Base-by-base conservation (phyloP, 53 echinoderm and acorn worm species). In the Zoroaster sp. region DNA sequence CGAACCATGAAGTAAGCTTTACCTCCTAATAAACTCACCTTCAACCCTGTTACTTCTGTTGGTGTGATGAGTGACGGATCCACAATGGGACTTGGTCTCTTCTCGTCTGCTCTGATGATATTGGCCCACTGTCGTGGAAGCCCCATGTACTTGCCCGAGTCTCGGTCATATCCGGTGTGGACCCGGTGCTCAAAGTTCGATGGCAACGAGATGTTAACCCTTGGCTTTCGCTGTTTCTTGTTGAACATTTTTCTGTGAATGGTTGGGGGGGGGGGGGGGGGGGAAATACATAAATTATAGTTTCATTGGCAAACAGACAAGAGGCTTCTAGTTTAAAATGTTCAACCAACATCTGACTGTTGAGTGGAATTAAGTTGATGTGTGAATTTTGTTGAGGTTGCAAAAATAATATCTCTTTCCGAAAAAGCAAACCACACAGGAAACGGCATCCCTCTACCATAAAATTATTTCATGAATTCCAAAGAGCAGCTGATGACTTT, bases 111-210 rank as follows among this genome's bases (percentile, higher is more conserved):
- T 1, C 87, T 83, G 44, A 95, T 93, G 53, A 97, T 95, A 74
- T 91, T 94, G 9, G 93, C 92, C 97, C 97, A 97, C 90, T 97
- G 97, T 33, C 91, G 91, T 33, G 96, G 95, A 17, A 97, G 95
- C 18, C 96, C 96, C 73, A 96, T 93, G 87, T 95, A 96, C 89
- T 89, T 91, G 55, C 97, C 95, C 21, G 77, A 63, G 31, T 80
- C 88, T 18, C 69, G 73, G 77, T 97, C 97, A 75, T 90, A 97
- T 35, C 97, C 97, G 18, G 95, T 95, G 83, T 97, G 97, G 10
- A 97, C 95, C 28, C 97, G 90, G 82, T 97, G 97, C 89, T 97
- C 95, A 89, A 97, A 97, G 75, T 92, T 93, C 31, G 88, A 91
- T 18, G 95, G 97, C 41, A 42, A 40, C 3, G 97, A 97, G 66